A percentile compares a stretch with the other conserved stretches of the same genome.
These are phyloP conservation scores for Rhopilema esculentum DNA, from an alignment of 30 jellyfish, hydroid and myxozoan species.

Conservation along the genomic window DNA sequence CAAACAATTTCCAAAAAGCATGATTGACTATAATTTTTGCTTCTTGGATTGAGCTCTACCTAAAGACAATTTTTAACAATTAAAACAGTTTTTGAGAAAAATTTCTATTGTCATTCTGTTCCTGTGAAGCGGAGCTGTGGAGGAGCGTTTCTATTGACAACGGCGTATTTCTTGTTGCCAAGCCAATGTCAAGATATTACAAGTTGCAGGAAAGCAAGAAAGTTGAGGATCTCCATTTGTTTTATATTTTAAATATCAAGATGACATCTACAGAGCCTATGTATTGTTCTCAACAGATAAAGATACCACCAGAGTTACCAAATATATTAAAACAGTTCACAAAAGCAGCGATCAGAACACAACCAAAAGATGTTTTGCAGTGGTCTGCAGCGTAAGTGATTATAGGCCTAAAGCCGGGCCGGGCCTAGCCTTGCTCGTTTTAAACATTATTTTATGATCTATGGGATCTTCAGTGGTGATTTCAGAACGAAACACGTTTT, in stretches of 20 bases:
- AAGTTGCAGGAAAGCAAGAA: not conserved
- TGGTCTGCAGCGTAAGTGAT: slow-evolving; percentile 76
- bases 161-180: not conserved
- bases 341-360: slow-evolving; percentile 96
- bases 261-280: slow-evolving; percentile 87
- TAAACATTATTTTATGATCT: too few species aligned
- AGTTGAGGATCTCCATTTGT: not conserved
- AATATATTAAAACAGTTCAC: slow-evolving; percentile 93
- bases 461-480: too few species aligned
- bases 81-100: not conserved
- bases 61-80: too few species aligned
- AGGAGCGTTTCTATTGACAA: not conserved
- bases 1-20: too few species aligned
- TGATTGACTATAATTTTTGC: too few species aligned
- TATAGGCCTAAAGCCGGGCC: not conserved
- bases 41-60: too few species aligned
- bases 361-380: slow-evolving; percentile 90
- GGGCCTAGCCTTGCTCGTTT: too few species aligned
- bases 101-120: not conserved
- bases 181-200: not conserved
- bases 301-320: slow-evolving; percentile 98
- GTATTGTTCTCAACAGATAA: slow-evolving; percentile 92
- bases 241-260: not conserved
- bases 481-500: too few species aligned
- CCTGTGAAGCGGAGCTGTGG: not conserved